Percentiles rank a stretch among this genome's conserved stretches.
Evolutionary conservation across 2,888 invertebrate genomes (phyloP).

Genomic region (Ennomos fuscantarius): DNA sequence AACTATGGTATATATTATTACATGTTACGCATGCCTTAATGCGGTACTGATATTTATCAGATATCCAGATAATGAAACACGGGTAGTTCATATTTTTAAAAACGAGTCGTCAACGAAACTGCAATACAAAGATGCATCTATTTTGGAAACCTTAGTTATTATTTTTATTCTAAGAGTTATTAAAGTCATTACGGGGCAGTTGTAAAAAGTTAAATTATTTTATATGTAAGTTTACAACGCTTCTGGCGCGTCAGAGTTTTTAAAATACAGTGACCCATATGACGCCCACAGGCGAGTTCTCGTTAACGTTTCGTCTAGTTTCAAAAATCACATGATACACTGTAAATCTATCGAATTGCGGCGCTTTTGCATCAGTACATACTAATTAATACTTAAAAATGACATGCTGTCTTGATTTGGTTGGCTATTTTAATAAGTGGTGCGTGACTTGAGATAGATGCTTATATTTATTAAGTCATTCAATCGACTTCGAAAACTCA

Average conservation of each 20-base stretch:
- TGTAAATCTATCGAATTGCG: constrained; percentile 30
- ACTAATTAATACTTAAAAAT: constrained; percentile 18
- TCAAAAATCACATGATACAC: constrained; percentile 19
- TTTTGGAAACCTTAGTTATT: too few species aligned
- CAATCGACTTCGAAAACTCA: constrained; percentile 1
- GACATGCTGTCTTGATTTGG: constrained; percentile 20
- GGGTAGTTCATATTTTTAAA: constrained; percentile 10
- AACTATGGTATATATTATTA: constrained; percentile 71
- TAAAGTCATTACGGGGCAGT: too few species aligned
- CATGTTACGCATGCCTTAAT: constrained; percentile 59
- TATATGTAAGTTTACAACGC: too few species aligned
- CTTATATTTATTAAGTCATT: constrained; percentile 9
- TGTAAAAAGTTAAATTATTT: too few species aligned
- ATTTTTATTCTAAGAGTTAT: too few species aligned
- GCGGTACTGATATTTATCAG: constrained; percentile 62
- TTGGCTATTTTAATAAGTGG: constrained; percentile 6
- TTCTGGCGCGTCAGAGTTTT: too few species aligned
- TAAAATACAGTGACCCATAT: constrained; percentile 10
- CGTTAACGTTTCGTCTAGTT: constrained; percentile 27
- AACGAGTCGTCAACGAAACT: constrained; percentile 21
- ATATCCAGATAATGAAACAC: constrained; percentile 58
- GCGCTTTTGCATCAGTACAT: constrained; percentile 29
- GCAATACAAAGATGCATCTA: neutral
- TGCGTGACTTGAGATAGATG: constrained; percentile 9
- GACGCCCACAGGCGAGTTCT: constrained; percentile 18